A percentile compares a stretch with the other conserved stretches of the same genome.
Conservation (phyloP, 1,140 invertebrate genomes). For the Chymomyza costata region DNA sequence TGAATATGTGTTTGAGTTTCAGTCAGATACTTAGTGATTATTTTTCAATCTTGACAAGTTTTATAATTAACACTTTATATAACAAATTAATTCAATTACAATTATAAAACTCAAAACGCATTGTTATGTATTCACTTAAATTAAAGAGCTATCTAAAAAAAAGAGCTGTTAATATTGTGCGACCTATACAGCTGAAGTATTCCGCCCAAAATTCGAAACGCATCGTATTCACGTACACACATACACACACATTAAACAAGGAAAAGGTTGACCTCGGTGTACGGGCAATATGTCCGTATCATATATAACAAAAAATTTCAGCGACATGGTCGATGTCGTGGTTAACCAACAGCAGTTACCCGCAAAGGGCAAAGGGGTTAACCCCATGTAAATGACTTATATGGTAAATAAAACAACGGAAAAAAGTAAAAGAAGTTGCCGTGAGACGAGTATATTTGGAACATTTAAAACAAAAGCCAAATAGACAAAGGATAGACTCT, state of each 20-base stretch:
- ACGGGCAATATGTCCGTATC: slow-evolving; percentile 54
- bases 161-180: too few relatives aligned
- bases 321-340: slow-evolving; percentile 47
- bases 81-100: too few relatives aligned
- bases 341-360: slow-evolving; percentile 61
- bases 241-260: slow-evolving; percentile 39
- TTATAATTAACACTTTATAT: too few relatives aligned
- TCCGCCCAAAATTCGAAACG: too few relatives aligned
- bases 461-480: slow-evolving; percentile 66
- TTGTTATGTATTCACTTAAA: too few relatives aligned
- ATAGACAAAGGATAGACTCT: slow-evolving; percentile 53
- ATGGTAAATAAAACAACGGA: slow-evolving; percentile 26
- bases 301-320: slow-evolving; percentile 48
- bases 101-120: too few relatives aligned
- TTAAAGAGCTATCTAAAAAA: too few relatives aligned
- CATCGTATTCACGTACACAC: too few relatives aligned
- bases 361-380: slow-evolving; percentile 65
- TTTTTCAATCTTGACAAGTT: too few relatives aligned
- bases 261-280: slow-evolving; percentile 69
- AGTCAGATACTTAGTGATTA: too few relatives aligned
- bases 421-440: slow-evolving; percentile 19
- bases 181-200: too few relatives aligned
- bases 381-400: slow-evolving; percentile 49
- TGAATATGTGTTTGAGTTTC: too few relatives aligned
- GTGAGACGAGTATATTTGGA: slow-evolving; percentile 60